phyloP scores from a whole-genome alignment of 92 coral and sea anemone species.

The Zoanthus solanderi region DNA sequence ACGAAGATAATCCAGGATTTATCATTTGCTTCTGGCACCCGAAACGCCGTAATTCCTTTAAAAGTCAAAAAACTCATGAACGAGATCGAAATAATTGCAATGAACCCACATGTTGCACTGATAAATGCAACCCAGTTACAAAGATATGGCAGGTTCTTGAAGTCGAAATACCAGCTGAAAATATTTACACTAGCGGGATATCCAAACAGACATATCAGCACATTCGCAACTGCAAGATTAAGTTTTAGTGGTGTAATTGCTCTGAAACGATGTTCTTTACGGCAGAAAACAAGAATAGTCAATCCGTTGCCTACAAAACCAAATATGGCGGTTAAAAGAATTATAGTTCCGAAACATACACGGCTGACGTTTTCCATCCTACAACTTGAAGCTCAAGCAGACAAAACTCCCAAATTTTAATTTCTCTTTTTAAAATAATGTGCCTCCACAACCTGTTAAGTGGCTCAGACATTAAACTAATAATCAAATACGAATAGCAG shows the following conservation, averaged over 20 bases:
- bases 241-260: background rate
- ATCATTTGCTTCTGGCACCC: background rate
- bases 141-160: background rate
- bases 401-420: too few species aligned
- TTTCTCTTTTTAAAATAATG: too few species aligned
- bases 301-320: background rate
- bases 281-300: background rate
- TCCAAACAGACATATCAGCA: background rate
- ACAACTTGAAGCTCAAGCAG: too few species aligned
- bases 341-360: background rate
- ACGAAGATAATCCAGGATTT: slow-evolving; percentile 4
- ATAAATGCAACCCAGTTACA: slow-evolving; percentile 31
- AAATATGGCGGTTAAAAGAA: background rate
- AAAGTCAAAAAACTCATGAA: slow-evolving; percentile 7
- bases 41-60: background rate
- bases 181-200: background rate
- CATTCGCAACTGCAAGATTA: background rate
- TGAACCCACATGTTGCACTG: slow-evolving; percentile 28
- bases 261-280: background rate
- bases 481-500: too few species aligned
- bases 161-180: background rate
- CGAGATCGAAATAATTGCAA: slow-evolving; percentile 2
- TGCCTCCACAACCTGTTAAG: too few species aligned
- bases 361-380: background rate
- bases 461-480: too few species aligned